Percentiles rank a stretch among this genome's conserved stretches.
phyloP scores from a whole-genome alignment of 2,888 invertebrate genomes.

The Rhingia rostrata region DNA sequence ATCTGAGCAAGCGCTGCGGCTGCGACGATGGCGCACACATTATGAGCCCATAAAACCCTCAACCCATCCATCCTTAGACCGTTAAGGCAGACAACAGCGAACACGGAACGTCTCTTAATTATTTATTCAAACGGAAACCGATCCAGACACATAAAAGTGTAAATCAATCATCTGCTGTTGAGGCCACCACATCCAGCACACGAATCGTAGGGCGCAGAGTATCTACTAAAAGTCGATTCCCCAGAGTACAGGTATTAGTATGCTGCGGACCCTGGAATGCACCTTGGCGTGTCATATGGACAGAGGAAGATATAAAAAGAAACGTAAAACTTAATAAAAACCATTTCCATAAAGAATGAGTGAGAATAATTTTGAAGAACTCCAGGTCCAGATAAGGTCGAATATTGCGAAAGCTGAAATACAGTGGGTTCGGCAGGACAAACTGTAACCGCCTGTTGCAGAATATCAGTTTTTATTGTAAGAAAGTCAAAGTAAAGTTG shows the following conservation, averaged over 20 bases:
- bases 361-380: conserved; percentile 37
- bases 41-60: conserved; percentile 72
- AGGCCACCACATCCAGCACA: conserved; percentile 20
- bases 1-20: conserved; percentile 25
- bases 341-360: conserved; percentile 20
- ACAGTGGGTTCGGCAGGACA: conserved; percentile 32
- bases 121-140: conserved; percentile 74
- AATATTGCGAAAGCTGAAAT: neutral
- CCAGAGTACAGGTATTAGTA: conserved; percentile 20
- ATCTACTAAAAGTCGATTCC: conserved; percentile 53
- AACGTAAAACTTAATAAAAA: conserved; percentile 11
- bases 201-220: conserved; percentile 14
- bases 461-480: too few species aligned
- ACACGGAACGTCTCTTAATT: conserved; percentile 70
- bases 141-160: conserved; percentile 74
- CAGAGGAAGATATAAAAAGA: conserved; percentile 32
- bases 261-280: conserved; percentile 51
- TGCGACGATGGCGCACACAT: conserved; percentile 16
- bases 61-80: conserved; percentile 69
- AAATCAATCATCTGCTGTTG: conserved; percentile 67
- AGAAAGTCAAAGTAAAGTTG: neutral
- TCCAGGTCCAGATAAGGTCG: conserved; percentile 41
- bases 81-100: conserved; percentile 69
- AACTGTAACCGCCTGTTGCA: neutral
- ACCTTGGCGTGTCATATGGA: conserved; percentile 71